phyloP scores from a whole-genome alignment of 2,888 invertebrate species.

The Ochlodes sylvanus region DNA sequence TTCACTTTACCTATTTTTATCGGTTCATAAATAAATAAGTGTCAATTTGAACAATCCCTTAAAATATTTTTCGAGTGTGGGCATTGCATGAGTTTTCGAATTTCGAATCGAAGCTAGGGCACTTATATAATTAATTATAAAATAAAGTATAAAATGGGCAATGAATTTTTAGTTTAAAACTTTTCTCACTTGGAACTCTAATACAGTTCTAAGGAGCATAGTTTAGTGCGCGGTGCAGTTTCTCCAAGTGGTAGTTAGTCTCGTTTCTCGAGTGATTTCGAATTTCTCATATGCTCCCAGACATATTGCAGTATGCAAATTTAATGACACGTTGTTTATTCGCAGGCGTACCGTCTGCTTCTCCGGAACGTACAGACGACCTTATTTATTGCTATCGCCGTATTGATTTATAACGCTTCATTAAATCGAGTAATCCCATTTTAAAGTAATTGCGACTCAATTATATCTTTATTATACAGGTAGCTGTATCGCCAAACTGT shows the following conservation, averaged over 20 bases:
- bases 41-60: no score
- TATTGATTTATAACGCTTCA: conserved; percentile 48
- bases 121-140: no score
- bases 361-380: conserved; percentile 52
- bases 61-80: no score
- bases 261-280: conserved; percentile 29
- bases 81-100: no score
- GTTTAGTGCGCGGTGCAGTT: not conserved
- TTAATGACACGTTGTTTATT: conserved; percentile 69
- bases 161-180: not conserved
- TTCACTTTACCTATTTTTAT: no score
- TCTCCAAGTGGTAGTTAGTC: conserved; percentile 30
- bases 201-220: conserved; percentile 14
- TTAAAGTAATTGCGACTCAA: conserved; percentile 28
- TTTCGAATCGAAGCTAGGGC: no score
- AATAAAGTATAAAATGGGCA: no score
- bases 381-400: conserved; percentile 48
- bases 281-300: conserved; percentile 53
- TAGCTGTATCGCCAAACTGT: not conserved
- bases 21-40: no score
- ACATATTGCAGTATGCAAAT: conserved; percentile 72
- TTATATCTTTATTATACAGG: conserved; percentile 20
- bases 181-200: not conserved
- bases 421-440: conserved; percentile 36
- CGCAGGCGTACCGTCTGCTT: conserved; percentile 57